These are phyloP conservation scores for Physella acuta DNA, from an alignment of 1,140 invertebrate species.

Conservation along the genomic window DNA sequence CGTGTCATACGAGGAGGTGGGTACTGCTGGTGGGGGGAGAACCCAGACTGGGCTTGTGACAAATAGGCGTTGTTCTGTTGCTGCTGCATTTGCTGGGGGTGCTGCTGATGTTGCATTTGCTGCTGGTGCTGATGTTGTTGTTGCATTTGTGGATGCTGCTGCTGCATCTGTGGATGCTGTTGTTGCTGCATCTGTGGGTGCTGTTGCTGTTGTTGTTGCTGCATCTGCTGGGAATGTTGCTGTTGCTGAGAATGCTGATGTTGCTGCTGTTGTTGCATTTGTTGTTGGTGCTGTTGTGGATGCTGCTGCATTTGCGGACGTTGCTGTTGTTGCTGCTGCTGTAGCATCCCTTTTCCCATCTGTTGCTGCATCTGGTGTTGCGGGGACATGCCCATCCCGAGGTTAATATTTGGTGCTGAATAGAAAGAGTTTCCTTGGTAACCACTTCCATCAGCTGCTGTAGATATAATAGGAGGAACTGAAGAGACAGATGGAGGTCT, in stretches of 20 bases:
- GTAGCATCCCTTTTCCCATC: background rate
- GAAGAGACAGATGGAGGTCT: background rate
- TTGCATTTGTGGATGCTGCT: background rate
- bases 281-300: slow-evolving; percentile 8
- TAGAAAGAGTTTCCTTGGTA: background rate
- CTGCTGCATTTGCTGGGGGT: background rate
- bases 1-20: slow-evolving; percentile 24
- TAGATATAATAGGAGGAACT: background rate
- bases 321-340: background rate
- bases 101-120: slow-evolving; percentile 8
- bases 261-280: background rate
- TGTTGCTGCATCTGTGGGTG: background rate
- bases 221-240: background rate
- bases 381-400: background rate
- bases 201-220: background rate
- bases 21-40: slow-evolving; percentile 22
- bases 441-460: background rate
- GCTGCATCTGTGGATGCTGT: background rate
- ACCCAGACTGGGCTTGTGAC: slow-evolving; percentile 25
- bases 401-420: background rate
- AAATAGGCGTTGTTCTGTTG: slow-evolving; percentile 7
- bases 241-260: background rate
- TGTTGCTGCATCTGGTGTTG: slow-evolving; percentile 5
- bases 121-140: background rate
- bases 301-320: background rate